Base-by-base conservation (phyloP, 2,888 invertebrate genomes). In the Conistra vaccinii region DNA sequence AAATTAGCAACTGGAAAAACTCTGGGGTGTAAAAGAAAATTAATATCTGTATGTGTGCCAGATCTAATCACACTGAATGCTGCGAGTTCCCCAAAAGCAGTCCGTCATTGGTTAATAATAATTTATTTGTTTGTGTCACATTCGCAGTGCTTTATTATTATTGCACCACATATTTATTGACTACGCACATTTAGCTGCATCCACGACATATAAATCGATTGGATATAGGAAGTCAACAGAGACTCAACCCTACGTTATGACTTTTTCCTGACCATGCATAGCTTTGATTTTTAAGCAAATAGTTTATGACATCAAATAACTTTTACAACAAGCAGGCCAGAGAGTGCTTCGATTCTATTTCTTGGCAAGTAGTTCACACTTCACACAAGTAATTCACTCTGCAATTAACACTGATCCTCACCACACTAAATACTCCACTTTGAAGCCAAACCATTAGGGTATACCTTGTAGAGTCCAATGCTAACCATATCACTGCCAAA, bases 31-130 rank as follows among this genome's bases (percentile, higher is more conserved):
- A 53, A 2, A 48, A n/a, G 1, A 20, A 73, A 32, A 26, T 23
- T 9, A 2, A 35, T 63, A 32, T 55, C n/a, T n/a, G 17, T 68
- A 9, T 12, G 26, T 9, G 1, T 39, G 80, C 29, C 87, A 39
- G n/a, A 26, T 90, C 88, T 89, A 76, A 65, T 42, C 1, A 1
- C 69, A 60, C 23, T 9, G 32, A 75, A 53, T 32, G 26, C 84
- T 77, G 66, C 10, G 42, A 39, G 42, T 23, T 81, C 77, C 88
- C 87, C 86, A 85, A 83, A 86, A 85, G 82, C 86, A 78, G 87
- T 91, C 88, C 82, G 91, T 93, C 91, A 93, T 89, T 86, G 88
- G 87, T 88, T 93, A 92, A 93, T 92, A 91, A 91, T 88, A 92
- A 93, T 93, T 93, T 93, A 93, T 93, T 92, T 91, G 91, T 89